Conservation (phyloP, 2,888 invertebrate genomes). For the Criorhina ranunculi region DNA sequence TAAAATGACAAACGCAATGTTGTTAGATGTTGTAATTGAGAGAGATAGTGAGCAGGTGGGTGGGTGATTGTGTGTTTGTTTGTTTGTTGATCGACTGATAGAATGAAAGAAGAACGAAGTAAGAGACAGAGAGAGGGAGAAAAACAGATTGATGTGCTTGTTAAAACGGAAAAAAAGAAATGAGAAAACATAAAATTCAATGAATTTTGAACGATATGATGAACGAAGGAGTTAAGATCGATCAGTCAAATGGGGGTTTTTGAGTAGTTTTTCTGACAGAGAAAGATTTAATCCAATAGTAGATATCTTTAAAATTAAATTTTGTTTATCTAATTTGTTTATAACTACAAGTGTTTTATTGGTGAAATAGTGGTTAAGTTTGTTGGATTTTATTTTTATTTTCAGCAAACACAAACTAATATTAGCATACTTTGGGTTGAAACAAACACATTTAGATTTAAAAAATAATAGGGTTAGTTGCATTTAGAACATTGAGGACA, state of each 20-base stretch:
- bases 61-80: slow-evolving; percentile 43
- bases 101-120: slow-evolving; percentile 79
- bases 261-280: background rate
- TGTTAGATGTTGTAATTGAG: slow-evolving; percentile 64
- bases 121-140: slow-evolving; percentile 79
- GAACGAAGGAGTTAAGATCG: slow-evolving; percentile 5
- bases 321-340: slow-evolving; percentile 30
- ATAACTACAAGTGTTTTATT: slow-evolving; percentile 44
- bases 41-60: slow-evolving; percentile 1
- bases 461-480: slow-evolving; percentile 51
- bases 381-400: background rate
- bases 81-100: slow-evolving; percentile 51
- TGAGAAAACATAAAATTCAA: slow-evolving; percentile 79
- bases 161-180: slow-evolving; percentile 79
- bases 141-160: slow-evolving; percentile 77
- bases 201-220: slow-evolving; percentile 37
- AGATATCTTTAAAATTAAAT: background rate
- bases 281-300: slow-evolving; percentile 23
- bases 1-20: slow-evolving; percentile 54
- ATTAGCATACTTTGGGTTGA: slow-evolving; percentile 38
- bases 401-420: slow-evolving; percentile 54
- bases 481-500: slow-evolving; percentile 36
- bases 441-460: slow-evolving; percentile 59
- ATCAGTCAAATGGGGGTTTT: slow-evolving; percentile 10
- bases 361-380: slow-evolving; percentile 39